Percentiles rank a stretch among this genome's conserved stretches.
Evolutionary conservation across 2,888 invertebrate genomes (phyloP).

Genomic region (Allygus modestus): DNA sequence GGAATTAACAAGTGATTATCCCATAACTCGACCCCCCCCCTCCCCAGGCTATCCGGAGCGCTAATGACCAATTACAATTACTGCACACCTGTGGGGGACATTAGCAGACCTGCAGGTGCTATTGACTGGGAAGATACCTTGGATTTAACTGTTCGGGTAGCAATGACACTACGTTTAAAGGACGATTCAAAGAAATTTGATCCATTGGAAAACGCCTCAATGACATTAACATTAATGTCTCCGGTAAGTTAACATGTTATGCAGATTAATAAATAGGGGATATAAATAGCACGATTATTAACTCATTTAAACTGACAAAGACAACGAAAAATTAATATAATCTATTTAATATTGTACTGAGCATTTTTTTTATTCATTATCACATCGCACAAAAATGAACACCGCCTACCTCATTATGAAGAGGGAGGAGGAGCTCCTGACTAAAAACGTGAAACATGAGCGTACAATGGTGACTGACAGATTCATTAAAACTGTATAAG

Average conservation of each 20-base stretch:
- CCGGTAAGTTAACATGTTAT: no score
- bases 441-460: slow-evolving; percentile 33
- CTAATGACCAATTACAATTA: slow-evolving; percentile 58
- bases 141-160: not conserved
- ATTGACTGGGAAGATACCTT: slow-evolving; percentile 1
- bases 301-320: no score
- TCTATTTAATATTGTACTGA: no score
- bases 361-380: not conserved
- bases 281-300: no score
- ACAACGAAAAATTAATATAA: no score
- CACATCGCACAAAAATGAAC: slow-evolving; percentile 1
- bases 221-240: no score
- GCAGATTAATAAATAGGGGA: no score
- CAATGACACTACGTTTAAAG: no score
- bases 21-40: slow-evolving; percentile 37
- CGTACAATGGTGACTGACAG: slow-evolving; percentile 48
- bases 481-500: slow-evolving; percentile 51
- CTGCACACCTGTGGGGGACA: slow-evolving; percentile 29
- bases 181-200: no score
- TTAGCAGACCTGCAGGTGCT: slow-evolving; percentile 7
- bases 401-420: slow-evolving; percentile 7
- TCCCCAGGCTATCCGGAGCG: not conserved
- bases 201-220: no score
- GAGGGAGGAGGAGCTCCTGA: slow-evolving; percentile 1
- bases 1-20: slow-evolving; percentile 56